Evolutionary conservation across 2,797 vertebrate species (phyloP), one percentile per base, ranked within the genome.

Genomic region (Remorina albescens): DNA sequence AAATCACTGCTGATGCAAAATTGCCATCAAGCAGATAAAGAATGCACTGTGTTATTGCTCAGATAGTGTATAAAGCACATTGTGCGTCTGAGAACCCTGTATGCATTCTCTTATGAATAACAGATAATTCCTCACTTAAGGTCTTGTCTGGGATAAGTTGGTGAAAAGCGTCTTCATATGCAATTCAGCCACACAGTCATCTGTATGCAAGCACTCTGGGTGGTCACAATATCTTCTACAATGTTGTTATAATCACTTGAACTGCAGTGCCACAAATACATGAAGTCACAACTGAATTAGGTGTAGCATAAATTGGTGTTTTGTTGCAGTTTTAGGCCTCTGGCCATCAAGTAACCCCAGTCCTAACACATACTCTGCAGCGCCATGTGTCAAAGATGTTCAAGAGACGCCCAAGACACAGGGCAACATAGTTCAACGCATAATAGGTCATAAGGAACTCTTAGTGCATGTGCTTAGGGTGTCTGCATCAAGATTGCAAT

Each of bases 101-200:
- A 71, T 54, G 56, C 67, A 57, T 57, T 36, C 50, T 10, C 6
- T 32, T 61, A 16, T 74, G 41, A 71, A 67, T 67, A 75, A 79
- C 26, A 75, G 51, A 74, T 69, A 32, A 61, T 49, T 30, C 39
- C 34, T 64, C 54, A 9, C 61, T 78, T 41, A 55, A 55, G 67
- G 72, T 68, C 47, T 67, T 50, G 61, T 54, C 61, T 21, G 7
- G 67, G 60, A 42, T 66, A 72, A 34, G 47, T 53, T 51, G 51
- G 1, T 59, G 56, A 60, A 61, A 68, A 57, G 28, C 41, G 57
- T 62, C 56, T 62, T 63, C 28, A 25, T 34, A 19, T 56, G 57
- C 1, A 0, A 36, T 50, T 53, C 41, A 55, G 34, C 59, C 26
- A 21, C 6, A 54, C 59, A 49, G 19, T 63, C 23, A 54, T 78